Evolutionary conservation across 2,797 vertebrate species (phyloP).

Genomic region (Fringilla coelebs): DNA sequence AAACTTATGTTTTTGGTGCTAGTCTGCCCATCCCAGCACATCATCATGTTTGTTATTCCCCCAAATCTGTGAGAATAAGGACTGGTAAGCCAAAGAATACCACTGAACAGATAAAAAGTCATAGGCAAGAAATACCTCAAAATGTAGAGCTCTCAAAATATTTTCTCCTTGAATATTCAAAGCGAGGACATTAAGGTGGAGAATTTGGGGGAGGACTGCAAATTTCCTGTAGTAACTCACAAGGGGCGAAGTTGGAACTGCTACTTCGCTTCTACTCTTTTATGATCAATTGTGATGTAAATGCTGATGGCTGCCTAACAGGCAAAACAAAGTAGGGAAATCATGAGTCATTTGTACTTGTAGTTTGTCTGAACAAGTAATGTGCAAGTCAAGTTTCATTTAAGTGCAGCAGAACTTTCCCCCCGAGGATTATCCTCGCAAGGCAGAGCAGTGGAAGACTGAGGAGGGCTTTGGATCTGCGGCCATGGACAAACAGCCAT

Average conservation of each 20-base stretch:
- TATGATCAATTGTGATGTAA: conserved; percentile 67
- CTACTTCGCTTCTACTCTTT: conserved; percentile 43
- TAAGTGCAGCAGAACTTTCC: conserved; percentile 46
- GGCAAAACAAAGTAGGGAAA: conserved; percentile 66
- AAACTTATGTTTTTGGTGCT: background rate
- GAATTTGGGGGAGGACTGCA: background rate
- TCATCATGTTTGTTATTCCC: background rate
- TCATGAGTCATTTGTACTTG: conserved; percentile 61
- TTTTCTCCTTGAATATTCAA: background rate
- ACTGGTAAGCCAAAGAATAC: background rate
- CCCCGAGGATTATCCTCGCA: conserved; percentile 16
- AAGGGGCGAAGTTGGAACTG: conserved; percentile 31
- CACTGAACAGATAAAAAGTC: background rate
- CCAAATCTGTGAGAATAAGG: background rate
- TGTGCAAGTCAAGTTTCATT: conserved; percentile 61
- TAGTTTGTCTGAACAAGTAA: conserved; percentile 63
- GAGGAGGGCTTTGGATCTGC: background rate
- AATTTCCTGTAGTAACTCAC: conserved; percentile 25
- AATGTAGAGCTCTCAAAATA: background rate
- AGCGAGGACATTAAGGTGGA: background rate
- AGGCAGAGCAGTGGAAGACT: conserved; percentile 35
- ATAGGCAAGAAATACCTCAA: background rate
- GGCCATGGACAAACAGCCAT: background rate
- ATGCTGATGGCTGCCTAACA: conserved; percentile 69
- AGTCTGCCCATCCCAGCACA: background rate